Evolutionary conservation across 2,113 vertebrate species (phyloP).

Genomic region (Chaenogobius annularis): DNA sequence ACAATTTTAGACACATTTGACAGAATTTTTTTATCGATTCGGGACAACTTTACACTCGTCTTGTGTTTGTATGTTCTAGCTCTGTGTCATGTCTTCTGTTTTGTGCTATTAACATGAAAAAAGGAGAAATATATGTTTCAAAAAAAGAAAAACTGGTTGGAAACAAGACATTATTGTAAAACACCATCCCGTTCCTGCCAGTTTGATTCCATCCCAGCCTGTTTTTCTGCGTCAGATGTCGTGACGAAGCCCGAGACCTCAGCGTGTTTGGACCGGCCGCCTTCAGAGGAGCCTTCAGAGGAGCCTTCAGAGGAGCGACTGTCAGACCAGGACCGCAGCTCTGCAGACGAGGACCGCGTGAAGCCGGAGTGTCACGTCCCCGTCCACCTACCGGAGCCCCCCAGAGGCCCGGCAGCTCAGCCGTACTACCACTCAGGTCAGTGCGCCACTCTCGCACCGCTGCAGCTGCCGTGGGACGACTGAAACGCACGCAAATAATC

Average conservation of each 20-base stretch:
- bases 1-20: no score
- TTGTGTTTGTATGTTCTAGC: no score
- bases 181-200: not conserved
- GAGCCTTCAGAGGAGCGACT: constrained; percentile 7
- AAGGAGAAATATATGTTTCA: no score
- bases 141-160: no score
- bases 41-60: no score
- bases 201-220: not conserved
- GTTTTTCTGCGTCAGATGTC: constrained; percentile 38
- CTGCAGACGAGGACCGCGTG: constrained; percentile 56
- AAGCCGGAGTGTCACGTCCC: constrained; percentile 40
- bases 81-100: no score
- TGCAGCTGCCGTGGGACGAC: no score
- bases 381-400: constrained; percentile 51
- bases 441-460: not conserved
- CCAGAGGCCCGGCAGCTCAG: constrained; percentile 41
- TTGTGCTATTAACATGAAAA: no score
- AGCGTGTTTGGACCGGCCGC: constrained; percentile 33
- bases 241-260: constrained; percentile 27
- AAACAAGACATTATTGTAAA: no score
- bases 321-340: constrained; percentile 23
- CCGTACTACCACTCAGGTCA: constrained; percentile 69
- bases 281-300: no score
- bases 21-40: no score
- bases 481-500: no score